Evolutionary conservation across 2,797 vertebrate genomes (phyloP), one percentile per base, ranked within the genome.

Genomic region (Enteromius mattozi): DNA sequence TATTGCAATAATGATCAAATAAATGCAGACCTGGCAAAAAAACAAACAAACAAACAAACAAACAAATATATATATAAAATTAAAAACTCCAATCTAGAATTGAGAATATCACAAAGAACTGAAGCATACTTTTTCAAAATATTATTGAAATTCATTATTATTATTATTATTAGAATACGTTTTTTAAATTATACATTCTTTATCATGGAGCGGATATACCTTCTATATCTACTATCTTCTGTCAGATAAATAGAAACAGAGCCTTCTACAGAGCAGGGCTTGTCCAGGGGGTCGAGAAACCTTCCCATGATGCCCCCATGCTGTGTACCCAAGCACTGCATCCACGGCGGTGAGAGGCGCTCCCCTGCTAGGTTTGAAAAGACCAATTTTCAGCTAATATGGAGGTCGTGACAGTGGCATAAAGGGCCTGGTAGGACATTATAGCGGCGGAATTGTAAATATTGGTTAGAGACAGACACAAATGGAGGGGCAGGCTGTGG

Each of bases 371-470:
- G 93, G 93, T 94, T 95, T 89, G 92, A 93, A 93, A 93, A 95
- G 97, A 96, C 96, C 97, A 97, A 99, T 99, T 98, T 98, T 94
- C 95, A 95, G 96, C 96, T 99, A 97, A 97, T 98, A 93, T 94
- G 94, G 94, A 95, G 97, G 97, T 97, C 96, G 91, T 92, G 96
- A 92, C 97, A 95, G 94, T 83, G 92, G 96, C 95, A 91, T 96
- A 96, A 96, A 97, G 97, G 98, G 93, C 97, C 96, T 98, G 95
- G 97, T 99, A 95, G 93, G 97, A 99, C 97, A 99, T 98, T 97
- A 97, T 96, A 96, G 97, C 96, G 96, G 94, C 94, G 95, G 96
- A 96, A 98, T 98, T 96, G 97, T 97, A 97, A 99, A 97, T 96
- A 97, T 96, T 92, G 95, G 96, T 96, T 95, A 94, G 94, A 95